Base-by-base conservation (phyloP, 2,113 vertebrate species). In the Siphamia tubifer region DNA sequence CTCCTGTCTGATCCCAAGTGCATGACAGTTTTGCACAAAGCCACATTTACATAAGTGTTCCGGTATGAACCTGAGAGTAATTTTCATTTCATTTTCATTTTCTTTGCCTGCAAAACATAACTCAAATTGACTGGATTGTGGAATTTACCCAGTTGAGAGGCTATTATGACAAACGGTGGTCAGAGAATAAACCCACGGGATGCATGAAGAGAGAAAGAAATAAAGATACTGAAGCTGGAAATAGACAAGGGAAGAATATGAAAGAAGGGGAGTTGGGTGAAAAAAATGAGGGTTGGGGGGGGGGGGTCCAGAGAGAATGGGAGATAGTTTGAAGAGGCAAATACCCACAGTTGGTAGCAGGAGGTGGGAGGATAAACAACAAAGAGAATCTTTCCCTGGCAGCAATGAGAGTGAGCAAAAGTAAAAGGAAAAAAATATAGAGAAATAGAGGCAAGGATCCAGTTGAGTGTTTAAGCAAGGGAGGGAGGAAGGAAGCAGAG, bases 291-390 rank as follows among this genome's bases (percentile, higher is more conserved):
- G 2, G 43, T 8, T 15, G 23, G 23, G 39, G 31, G 16, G 40
- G 58, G 39, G 30, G 15, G 57, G 65, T 81, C 80, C 40, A 28
- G 60, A 58, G 55, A 84, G 53, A 80, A 73, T 44, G 43, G 42
- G 60, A 58, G 65, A 61, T 53, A 24, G 70, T 60, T 58, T 81
- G 74, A 85, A 65, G 64, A 82, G 73, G 77, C 53, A 87, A 73
- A 83, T 68, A 83, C 58, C 74, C 58, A 54, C 68, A 74, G 71
- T 64, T 66, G 43, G 60, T 44, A 53, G 55, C 69, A 76, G 82
- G 61, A 80, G 60, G 82, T 74, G 49, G 68, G 72, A 76, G 75
- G 68, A 80, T 58, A 42, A 77, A 80, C 69, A 84, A 77, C 62
- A 78, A 69, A 80, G 73, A 62, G 19, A 58, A 74, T 69, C 16